These are phyloP conservation scores for Girardinus metallicus DNA, from an alignment of 2,797 vertebrate species.

Conservation along the genomic window DNA sequence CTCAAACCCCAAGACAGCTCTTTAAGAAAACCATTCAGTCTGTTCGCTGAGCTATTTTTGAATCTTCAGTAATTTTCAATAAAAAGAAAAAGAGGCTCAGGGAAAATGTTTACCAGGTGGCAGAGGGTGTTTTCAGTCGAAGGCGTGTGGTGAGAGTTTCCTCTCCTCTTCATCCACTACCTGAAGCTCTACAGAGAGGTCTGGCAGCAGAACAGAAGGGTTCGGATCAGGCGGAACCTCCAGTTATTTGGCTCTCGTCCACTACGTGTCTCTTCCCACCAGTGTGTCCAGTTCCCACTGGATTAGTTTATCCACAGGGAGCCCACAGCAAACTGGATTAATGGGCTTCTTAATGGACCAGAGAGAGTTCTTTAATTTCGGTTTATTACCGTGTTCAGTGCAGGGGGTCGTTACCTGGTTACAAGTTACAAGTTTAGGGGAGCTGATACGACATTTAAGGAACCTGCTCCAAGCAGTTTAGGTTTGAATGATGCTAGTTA, in stretches of 20 bases:
- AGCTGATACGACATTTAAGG: slow-evolving; percentile 14
- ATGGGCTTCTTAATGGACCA: slow-evolving; percentile 33
- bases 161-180: slow-evolving; percentile 11
- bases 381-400: slow-evolving; percentile 22
- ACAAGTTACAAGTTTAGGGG: slow-evolving; percentile 46
- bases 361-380: slow-evolving; percentile 25
- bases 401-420: slow-evolving; percentile 53
- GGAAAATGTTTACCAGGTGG: slow-evolving; percentile 10
- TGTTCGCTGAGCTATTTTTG: slow-evolving; percentile 64
- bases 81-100: background rate
- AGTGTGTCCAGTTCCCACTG: slow-evolving; percentile 39
- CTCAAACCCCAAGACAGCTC: slow-evolving; percentile 59
- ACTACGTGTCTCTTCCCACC: slow-evolving; percentile 15
- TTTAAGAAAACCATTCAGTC: slow-evolving; percentile 72
- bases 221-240: slow-evolving; percentile 41
- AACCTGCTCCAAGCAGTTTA: slow-evolving; percentile 4
- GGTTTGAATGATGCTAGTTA: background rate
- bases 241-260: slow-evolving; percentile 49
- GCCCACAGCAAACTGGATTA: slow-evolving; percentile 63
- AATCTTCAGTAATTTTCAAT: slow-evolving; percentile 37
- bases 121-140: slow-evolving; percentile 3
- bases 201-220: slow-evolving; percentile 60
- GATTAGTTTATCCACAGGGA: slow-evolving; percentile 55
- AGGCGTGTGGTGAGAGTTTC: background rate
- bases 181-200: slow-evolving; percentile 26